A percentile compares a stretch with the other conserved stretches of the same genome.
phyloP scores from a whole-genome alignment of 2,888 invertebrate species.

The Endomychus coccineus region DNA sequence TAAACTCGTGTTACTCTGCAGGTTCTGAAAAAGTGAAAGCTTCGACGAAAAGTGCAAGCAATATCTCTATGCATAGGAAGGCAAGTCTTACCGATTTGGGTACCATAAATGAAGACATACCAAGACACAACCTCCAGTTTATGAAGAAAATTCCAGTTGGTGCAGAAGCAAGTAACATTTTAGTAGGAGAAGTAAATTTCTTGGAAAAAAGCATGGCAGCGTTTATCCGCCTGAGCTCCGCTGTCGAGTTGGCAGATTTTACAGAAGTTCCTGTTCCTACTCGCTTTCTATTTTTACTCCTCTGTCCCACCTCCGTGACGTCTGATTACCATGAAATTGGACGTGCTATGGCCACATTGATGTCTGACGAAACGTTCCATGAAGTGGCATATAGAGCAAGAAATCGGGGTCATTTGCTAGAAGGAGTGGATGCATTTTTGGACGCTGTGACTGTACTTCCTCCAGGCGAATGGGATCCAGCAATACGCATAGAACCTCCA shows the following conservation, averaged over 20 bases:
- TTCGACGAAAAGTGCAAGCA: constrained; percentile 70
- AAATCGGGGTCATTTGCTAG: constrained; percentile 80
- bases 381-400: constrained; percentile 93
- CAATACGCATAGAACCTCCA: constrained; percentile 88
- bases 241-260: constrained; percentile 84
- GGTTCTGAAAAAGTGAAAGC: constrained; percentile 31
- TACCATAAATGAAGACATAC: constrained; percentile 57
- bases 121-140: constrained; percentile 80
- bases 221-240: constrained; percentile 83
- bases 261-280: constrained; percentile 97
- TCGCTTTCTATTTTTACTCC: constrained; percentile 83
- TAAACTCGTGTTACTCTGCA: constrained; percentile 18
- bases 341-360: constrained; percentile 91
- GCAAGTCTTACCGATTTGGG: constrained; percentile 53
- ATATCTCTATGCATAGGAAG: constrained; percentile 71
- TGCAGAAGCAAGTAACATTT: constrained; percentile 94
- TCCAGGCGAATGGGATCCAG: constrained; percentile 86
- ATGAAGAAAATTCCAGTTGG: constrained; percentile 96
- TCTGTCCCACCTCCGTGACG: constrained; percentile 63
- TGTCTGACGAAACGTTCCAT: constrained; percentile 98
- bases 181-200: constrained; percentile 96
- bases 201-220: constrained; percentile 87
- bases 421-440: constrained; percentile 92
- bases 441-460: constrained; percentile 94
- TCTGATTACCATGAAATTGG: constrained; percentile 83